These are phyloP conservation scores for Ectemnius continuus DNA, from an alignment of 2,888 invertebrate species.

Conservation along the genomic window DNA sequence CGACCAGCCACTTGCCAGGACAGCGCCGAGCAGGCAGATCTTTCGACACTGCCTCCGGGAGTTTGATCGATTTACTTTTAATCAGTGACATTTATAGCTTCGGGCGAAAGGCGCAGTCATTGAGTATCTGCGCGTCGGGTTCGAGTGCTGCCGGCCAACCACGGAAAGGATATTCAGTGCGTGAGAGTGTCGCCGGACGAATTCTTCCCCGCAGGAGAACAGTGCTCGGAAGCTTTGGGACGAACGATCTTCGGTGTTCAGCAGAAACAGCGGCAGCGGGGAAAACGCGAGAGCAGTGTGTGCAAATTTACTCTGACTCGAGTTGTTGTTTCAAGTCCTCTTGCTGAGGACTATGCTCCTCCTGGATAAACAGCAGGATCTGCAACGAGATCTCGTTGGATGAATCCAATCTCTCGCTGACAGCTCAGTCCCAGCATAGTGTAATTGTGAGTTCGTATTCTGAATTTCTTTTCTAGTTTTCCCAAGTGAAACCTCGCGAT, in stretches of 20 bases:
- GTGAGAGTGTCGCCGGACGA: constrained; percentile 25
- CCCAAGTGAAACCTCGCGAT: no score
- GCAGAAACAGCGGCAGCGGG: constrained; percentile 6
- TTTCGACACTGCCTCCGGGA: constrained; percentile 20
- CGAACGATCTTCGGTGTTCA: background rate
- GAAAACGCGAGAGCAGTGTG: constrained; percentile 15
- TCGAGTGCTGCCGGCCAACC: background rate
- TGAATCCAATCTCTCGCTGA: constrained; percentile 38
- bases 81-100: constrained; percentile 5
- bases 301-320: constrained; percentile 11
- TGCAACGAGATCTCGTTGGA: constrained; percentile 25
- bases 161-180: constrained; percentile 8
- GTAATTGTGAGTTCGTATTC: constrained; percentile 43
- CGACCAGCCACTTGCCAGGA: constrained; percentile 52
- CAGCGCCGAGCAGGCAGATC: constrained; percentile 40
- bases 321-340: constrained; percentile 22
- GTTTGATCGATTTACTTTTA: constrained; percentile 36
- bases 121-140: background rate
- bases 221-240: constrained; percentile 14
- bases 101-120: background rate
- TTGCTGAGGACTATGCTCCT: constrained; percentile 28
- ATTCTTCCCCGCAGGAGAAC: constrained; percentile 12
- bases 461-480: constrained; percentile 9
- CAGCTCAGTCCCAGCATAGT: constrained; percentile 29
- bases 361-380: constrained; percentile 38